Conservation (phyloP, 2,113 vertebrate species). For the Microtus montanus region DNA sequence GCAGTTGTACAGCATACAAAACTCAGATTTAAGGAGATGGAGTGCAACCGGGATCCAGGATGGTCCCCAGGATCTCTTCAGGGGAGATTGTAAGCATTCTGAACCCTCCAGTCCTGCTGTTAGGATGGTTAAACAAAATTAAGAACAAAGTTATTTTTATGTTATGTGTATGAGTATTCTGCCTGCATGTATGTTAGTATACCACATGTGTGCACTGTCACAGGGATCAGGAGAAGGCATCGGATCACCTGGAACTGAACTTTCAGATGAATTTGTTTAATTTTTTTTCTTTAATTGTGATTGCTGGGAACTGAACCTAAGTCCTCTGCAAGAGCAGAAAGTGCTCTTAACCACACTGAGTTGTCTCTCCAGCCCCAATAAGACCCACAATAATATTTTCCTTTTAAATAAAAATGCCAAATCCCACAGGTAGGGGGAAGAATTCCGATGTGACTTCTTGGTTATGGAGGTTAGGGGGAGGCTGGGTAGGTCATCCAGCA, state of each 20-base stretch:
- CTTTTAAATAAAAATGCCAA: constrained; percentile 3
- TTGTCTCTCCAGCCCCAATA: background rate
- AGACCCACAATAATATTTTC: background rate
- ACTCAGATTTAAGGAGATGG: background rate
- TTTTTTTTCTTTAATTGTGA: background rate
- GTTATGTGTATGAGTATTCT: background rate
- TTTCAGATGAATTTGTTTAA: background rate
- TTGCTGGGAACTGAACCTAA: background rate
- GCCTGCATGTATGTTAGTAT: background rate
- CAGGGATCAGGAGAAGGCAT: background rate
- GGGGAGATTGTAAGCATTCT: background rate
- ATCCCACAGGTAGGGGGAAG: background rate
- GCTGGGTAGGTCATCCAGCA: background rate
- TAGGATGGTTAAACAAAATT: background rate
- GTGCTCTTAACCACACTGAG: background rate
- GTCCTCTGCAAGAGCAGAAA: background rate
- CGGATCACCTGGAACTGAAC: background rate
- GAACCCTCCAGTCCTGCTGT: background rate
- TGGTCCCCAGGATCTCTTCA: background rate
- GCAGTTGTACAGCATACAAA: background rate
- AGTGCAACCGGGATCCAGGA: background rate
- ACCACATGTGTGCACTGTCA: background rate
- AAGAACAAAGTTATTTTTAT: background rate
- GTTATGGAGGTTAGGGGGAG: background rate
- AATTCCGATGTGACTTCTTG: background rate